Percentiles rank a stretch among this genome's conserved stretches.
Conservation (phyloP, 37 sponge, comb jelly and placozoan species). For the Spongilla lacustris region DNA sequence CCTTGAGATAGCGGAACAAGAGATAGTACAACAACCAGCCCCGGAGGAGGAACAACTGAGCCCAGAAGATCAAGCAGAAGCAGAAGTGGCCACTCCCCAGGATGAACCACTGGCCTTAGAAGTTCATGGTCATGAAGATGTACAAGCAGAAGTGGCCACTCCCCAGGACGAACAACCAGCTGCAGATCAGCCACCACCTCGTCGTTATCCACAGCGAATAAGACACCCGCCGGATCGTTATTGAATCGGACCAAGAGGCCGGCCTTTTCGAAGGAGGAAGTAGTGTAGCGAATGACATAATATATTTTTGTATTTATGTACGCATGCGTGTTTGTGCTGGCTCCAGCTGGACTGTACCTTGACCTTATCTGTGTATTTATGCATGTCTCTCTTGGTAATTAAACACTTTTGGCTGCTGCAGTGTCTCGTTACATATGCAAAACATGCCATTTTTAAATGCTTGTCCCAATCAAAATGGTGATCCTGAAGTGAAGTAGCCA, state of each 20-base stretch:
- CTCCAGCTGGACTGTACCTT: not conserved
- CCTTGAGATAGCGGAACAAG: not conserved
- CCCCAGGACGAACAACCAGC: not conserved
- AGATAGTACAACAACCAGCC: not conserved
- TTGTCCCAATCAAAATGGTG: too few species aligned
- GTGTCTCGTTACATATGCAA: not conserved
- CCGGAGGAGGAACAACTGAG: not conserved
- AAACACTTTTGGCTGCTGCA: not conserved
- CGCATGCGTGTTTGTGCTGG: not conserved
- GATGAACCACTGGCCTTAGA: too few species aligned
- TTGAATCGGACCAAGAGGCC: not conserved
- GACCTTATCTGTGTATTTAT: not conserved
- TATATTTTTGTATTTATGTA: not conserved
- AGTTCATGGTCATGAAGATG: too few species aligned
- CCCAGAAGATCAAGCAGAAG: not conserved
- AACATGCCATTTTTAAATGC: too few species aligned
- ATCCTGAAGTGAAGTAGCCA: too few species aligned
- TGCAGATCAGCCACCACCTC: not conserved
- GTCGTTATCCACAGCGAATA: not conserved
- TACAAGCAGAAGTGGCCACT: too few species aligned
- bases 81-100: not conserved
- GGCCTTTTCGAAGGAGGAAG: not conserved
- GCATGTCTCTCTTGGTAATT: not conserved
- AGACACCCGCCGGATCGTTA: not conserved
- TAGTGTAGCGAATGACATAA: not conserved